phyloP scores from a whole-genome alignment of 2,888 invertebrate species.

The Azorinus chamasolen region DNA sequence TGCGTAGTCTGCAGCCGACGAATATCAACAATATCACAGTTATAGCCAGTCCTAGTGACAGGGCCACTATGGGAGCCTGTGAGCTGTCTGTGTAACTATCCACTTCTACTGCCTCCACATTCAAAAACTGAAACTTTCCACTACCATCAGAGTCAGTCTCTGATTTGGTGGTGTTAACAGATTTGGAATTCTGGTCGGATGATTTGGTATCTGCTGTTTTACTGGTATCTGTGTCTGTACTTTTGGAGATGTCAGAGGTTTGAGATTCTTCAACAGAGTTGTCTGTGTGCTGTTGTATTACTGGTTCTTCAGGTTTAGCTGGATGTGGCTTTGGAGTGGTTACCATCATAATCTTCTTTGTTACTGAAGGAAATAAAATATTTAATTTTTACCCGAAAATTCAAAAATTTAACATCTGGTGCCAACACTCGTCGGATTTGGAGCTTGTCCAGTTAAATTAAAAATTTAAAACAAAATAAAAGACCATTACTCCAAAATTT shows the following conservation, averaged over 20 bases:
- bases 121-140: constrained; percentile 48
- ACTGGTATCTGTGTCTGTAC: constrained; percentile 15
- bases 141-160: constrained; percentile 14
- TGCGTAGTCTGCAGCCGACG: constrained; percentile 93
- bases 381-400: too few relatives aligned
- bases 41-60: constrained; percentile 90
- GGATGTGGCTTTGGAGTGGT: too few relatives aligned
- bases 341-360: too few relatives aligned
- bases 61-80: constrained; percentile 84
- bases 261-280: constrained; percentile 17
- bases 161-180: constrained; percentile 3
- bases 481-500: too few relatives aligned
- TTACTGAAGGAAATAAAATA: too few relatives aligned
- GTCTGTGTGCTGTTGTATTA: not conserved
- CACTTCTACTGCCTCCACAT: constrained; percentile 52
- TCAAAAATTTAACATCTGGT: too few relatives aligned
- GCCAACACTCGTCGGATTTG: too few relatives aligned
- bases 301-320: too few relatives aligned
- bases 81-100: constrained; percentile 72
- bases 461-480: too few relatives aligned
- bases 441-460: too few relatives aligned
- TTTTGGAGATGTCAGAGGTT: constrained; percentile 15
- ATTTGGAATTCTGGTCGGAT: constrained; percentile 18
- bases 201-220: not conserved
- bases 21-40: constrained; percentile 93